These are phyloP conservation scores for Paragorgia papillata DNA, from an alignment of 92 coral and sea anemone genomes.

Conservation along the genomic window DNA sequence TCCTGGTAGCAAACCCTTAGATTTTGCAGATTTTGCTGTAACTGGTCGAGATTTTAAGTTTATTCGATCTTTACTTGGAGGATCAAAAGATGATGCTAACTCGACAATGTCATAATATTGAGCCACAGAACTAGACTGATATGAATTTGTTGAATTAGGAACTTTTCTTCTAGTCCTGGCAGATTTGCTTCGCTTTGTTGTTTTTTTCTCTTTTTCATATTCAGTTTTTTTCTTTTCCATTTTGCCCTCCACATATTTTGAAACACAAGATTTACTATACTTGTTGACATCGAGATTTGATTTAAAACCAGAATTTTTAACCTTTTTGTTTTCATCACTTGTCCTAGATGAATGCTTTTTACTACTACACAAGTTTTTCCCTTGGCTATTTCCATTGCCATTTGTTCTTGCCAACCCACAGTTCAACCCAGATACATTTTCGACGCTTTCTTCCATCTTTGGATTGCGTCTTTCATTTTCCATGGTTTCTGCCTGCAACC, in stretches of 20 bases:
- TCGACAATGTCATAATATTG: constrained; percentile 31
- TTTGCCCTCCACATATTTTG: neutral
- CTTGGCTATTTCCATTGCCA: neutral
- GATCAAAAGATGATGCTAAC: constrained; percentile 16
- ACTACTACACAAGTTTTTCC: neutral
- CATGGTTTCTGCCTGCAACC: constrained; percentile 21
- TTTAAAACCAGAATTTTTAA: neutral
- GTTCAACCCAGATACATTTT: neutral
- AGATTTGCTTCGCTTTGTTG: neutral
- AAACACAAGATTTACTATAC: neutral
- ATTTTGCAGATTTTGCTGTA: constrained; percentile 38
- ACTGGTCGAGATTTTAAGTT: constrained; percentile 1
- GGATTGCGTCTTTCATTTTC: constrained; percentile 10
- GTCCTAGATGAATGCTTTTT: neutral
- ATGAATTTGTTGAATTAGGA: neutral
- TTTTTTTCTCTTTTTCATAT: neutral
- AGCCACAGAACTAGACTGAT: neutral
- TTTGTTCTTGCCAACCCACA: neutral
- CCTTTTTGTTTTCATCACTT: neutral
- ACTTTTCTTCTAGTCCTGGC: neutral
- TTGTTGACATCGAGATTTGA: neutral
- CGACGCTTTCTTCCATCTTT: neutral
- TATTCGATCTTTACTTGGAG: constrained; percentile 39
- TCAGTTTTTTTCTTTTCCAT: neutral
- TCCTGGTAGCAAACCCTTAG: constrained; percentile 81